phyloP scores from a whole-genome alignment of 2,113 vertebrate genomes.

The Falcunculus frontatus region DNA sequence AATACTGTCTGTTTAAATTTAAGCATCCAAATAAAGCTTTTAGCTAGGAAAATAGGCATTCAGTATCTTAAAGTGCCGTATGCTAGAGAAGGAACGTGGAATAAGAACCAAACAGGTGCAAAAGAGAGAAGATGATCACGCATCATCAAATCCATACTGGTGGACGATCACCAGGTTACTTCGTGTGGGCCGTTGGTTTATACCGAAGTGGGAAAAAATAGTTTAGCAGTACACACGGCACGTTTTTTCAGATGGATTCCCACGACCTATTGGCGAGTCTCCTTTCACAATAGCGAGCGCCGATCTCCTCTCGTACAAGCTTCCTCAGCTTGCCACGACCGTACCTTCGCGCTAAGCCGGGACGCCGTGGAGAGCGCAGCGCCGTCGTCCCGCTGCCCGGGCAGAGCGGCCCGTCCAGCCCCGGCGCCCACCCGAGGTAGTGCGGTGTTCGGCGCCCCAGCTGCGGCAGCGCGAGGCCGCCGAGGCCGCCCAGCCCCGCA shows the following conservation, averaged over 20 bases:
- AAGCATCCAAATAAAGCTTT: neutral
- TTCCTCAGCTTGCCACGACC: neutral
- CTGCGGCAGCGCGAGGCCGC: neutral
- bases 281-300: neutral
- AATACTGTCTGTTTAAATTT: neutral
- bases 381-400: neutral
- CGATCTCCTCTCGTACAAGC: neutral
- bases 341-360: neutral
- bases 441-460: neutral
- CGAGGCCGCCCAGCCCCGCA: neutral
- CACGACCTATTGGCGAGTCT: accelerated
- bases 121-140: neutral
- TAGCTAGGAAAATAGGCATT: neutral
- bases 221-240: neutral
- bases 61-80: neutral
- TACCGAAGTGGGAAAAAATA: accelerated
- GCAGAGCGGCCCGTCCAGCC: neutral
- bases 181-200: neutral
- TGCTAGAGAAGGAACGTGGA: neutral
- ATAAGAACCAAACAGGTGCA: neutral
- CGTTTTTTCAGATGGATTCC: neutral
- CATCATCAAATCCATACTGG: neutral
- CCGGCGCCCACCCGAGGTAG: neutral
- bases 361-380: neutral
- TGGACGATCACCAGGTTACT: neutral